phyloP scores from a whole-genome alignment of 2,888 invertebrate genomes.

The Rhimphoctona megacephalus region DNA sequence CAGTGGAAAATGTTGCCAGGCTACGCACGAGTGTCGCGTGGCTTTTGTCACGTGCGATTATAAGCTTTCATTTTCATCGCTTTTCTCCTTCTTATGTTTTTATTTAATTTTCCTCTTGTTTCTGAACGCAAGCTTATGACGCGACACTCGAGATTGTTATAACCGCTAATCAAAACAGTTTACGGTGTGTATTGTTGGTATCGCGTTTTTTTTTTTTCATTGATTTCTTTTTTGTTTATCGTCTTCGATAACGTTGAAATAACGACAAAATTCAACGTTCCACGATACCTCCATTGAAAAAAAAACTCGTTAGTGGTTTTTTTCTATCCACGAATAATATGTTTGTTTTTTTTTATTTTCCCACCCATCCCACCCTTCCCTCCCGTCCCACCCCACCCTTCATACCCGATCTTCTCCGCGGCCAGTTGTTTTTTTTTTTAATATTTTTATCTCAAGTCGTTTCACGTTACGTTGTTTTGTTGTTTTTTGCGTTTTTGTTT shows the following conservation, averaged over 20 bases:
- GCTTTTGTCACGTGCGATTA: slow-evolving; percentile 48
- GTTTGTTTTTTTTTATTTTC: slow-evolving; percentile 45
- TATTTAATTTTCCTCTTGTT: slow-evolving; percentile 50
- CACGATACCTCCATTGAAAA: slow-evolving; percentile 75
- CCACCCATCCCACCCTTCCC: slow-evolving; percentile 76
- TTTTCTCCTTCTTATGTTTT: slow-evolving; percentile 51
- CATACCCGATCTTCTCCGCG: slow-evolving; percentile 73
- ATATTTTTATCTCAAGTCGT: slow-evolving; percentile 64
- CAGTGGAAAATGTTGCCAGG: slow-evolving; percentile 71
- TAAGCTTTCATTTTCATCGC: slow-evolving; percentile 1
- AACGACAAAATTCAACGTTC: slow-evolving; percentile 42
- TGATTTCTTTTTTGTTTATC: background rate
- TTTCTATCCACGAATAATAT: slow-evolving; percentile 55
- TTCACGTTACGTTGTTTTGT: slow-evolving; percentile 35
- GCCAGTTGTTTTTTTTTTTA: slow-evolving; percentile 71
- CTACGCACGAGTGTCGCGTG: slow-evolving; percentile 67
- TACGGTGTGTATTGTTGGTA: slow-evolving; percentile 74
- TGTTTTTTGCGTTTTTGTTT: slow-evolving; percentile 42
- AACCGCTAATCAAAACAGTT: slow-evolving; percentile 77
- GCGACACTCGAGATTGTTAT: slow-evolving; percentile 78
- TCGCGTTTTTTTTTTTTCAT: slow-evolving; percentile 43
- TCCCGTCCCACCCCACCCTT: slow-evolving; percentile 69
- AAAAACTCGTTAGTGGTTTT: slow-evolving; percentile 74
- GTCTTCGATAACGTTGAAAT: slow-evolving; percentile 5
- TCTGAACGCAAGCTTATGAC: slow-evolving; percentile 58